A percentile compares a stretch with the other conserved stretches of the same genome.
These are phyloP conservation scores for Callyntrura sp. DNA, from an alignment of 2,888 invertebrate species.

Conservation along the genomic window DNA sequence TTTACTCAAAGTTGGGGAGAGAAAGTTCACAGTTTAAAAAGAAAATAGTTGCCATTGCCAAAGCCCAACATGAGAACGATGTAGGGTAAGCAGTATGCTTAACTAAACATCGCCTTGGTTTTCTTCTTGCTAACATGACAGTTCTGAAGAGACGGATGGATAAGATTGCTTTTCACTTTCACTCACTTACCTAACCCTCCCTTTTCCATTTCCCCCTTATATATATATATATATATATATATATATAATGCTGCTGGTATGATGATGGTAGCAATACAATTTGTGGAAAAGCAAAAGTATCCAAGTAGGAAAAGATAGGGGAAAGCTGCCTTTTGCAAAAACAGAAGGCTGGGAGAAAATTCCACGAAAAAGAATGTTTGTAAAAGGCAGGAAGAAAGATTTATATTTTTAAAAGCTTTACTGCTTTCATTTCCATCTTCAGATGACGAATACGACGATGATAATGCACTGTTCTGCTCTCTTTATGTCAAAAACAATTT, in stretches of 20 bases:
- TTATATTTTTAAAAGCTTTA: constrained; percentile 41
- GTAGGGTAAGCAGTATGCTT: constrained; percentile 7
- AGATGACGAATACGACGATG: constrained; percentile 12
- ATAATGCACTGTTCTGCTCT: constrained; percentile 45
- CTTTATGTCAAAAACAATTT: constrained; percentile 49
- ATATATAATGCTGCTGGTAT: background rate
- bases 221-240: background rate
- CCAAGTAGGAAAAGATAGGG: background rate
- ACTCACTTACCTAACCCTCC: background rate
- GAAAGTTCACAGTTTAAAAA: constrained; percentile 33
- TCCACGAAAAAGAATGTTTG: constrained; percentile 17
- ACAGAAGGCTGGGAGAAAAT: background rate
- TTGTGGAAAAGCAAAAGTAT: background rate
- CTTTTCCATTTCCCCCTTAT: background rate
- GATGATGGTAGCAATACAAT: background rate
- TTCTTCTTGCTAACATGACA: constrained; percentile 6
- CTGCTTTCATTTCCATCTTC: background rate
- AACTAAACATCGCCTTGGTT: constrained; percentile 29
- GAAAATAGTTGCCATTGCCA: constrained; percentile 35
- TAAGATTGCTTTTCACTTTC: constrained; percentile 22
- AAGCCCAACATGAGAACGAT: background rate
- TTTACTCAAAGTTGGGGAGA: background rate
- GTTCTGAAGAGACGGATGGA: background rate
- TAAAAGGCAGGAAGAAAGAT: background rate
- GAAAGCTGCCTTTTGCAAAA: background rate